A percentile compares a stretch with the other conserved stretches of the same genome.
Conservation (phyloP, 2,113 vertebrate species). For the Vimba vimba region DNA sequence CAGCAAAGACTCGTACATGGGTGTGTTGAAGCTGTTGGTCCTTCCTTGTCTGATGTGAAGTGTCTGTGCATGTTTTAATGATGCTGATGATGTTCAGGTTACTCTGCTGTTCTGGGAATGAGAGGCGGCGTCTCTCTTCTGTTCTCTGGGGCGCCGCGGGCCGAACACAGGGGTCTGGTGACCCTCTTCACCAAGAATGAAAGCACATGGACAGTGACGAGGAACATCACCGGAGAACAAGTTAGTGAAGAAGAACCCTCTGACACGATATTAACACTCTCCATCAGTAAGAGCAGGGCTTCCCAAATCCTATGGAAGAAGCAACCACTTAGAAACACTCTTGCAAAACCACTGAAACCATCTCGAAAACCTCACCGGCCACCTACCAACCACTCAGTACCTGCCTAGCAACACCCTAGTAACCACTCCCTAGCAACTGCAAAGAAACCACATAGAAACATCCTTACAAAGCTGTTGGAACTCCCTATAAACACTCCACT, state of each 20-base stretch:
- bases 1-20: conserved; percentile 41
- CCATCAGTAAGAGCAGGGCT: no score
- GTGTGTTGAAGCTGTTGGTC: background rate
- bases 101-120: conserved; percentile 68
- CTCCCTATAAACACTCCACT: no score
- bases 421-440: no score
- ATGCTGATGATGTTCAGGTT: conserved; percentile 64
- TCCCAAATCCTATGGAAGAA: no score
- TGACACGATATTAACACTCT: no score
- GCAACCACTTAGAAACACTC: no score
- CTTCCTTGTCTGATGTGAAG: background rate
- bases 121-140: conserved; percentile 54
- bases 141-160: conserved; percentile 75
- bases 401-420: no score
- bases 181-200: conserved; percentile 59
- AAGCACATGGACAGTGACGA: conserved; percentile 44
- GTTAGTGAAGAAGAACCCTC: background rate
- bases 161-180: conserved; percentile 67
- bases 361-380: no score
- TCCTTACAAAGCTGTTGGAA: no score
- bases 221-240: conserved; percentile 62
- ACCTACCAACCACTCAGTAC: no score
- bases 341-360: no score
- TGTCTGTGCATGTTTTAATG: background rate
- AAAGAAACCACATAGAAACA: no score